phyloP scores from a whole-genome alignment of 2,113 vertebrate species.

The Sebastes fasciatus region DNA sequence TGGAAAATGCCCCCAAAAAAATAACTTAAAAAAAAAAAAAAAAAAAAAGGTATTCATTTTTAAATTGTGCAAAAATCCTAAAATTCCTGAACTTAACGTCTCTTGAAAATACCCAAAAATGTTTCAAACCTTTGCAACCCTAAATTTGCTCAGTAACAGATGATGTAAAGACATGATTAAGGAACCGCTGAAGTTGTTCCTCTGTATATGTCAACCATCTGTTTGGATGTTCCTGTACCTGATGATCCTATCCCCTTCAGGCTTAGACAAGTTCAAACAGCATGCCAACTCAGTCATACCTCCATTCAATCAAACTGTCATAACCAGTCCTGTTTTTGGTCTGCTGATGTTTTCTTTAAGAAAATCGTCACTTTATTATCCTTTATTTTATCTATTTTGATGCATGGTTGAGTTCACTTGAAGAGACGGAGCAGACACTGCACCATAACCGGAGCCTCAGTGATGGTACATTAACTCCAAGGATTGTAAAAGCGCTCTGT shows the following conservation, averaged over 20 bases:
- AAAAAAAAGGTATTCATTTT: not conserved
- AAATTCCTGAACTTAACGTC: not conserved
- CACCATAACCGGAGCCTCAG: not conserved
- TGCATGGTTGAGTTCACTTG: conserved; percentile 17
- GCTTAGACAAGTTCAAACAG: conserved; percentile 29
- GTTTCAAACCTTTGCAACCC: too few species aligned
- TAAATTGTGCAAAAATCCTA: not conserved
- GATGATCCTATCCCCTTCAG: not conserved
- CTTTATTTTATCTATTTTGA: conserved; percentile 27
- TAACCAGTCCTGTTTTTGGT: conserved; percentile 8
- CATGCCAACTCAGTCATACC: not conserved
- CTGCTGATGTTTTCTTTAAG: conserved; percentile 3
- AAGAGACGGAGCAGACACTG: conserved; percentile 6
- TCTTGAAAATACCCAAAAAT: too few species aligned
- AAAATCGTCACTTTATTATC: conserved; percentile 2
- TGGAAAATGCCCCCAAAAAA: too few species aligned
- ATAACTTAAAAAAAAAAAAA: too few species aligned
- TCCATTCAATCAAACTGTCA: conserved; percentile 38
- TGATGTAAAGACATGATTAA: not conserved
- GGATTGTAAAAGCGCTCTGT: not conserved
- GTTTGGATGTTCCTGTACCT: conserved; percentile 1
- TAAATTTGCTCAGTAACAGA: not conserved
- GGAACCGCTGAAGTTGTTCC: not conserved
- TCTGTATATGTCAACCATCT: not conserved
- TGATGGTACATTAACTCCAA: not conserved